These are phyloP conservation scores for Tenebrosternarchus preto DNA, from an alignment of 2,113 vertebrate species.

Conservation along the genomic window DNA sequence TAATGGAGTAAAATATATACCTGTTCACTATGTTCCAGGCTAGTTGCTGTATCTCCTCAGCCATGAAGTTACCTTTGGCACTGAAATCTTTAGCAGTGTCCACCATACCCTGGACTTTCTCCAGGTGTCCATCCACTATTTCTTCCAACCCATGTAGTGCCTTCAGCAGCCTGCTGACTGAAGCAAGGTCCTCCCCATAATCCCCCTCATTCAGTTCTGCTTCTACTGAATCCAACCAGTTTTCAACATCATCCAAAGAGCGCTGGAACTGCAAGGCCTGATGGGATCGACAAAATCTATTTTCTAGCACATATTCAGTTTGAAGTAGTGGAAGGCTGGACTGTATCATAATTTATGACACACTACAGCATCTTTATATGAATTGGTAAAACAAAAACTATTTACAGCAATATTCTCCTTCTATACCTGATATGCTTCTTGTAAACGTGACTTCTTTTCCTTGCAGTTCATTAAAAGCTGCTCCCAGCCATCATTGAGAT, in stretches of 20 bases:
- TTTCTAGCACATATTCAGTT: no score
- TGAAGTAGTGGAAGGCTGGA: no score
- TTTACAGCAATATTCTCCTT: neutral
- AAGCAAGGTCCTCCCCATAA: constrained; percentile 69
- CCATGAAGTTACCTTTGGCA: constrained; percentile 78
- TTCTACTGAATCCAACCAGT: constrained; percentile 78
- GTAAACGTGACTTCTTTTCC: constrained; percentile 76
- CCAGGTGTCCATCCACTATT: constrained; percentile 69
- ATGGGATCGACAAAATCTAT: neutral
- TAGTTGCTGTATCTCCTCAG: constrained; percentile 76
- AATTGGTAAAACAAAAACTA: neutral
- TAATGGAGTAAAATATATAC: constrained; percentile 58
- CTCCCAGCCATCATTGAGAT: constrained; percentile 81
- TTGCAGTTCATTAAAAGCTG: constrained; percentile 77
- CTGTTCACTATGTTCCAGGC: constrained; percentile 76
- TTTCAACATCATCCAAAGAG: constrained; percentile 77
- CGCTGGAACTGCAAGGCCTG: constrained; percentile 82
- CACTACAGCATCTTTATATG: neutral
- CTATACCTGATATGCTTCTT: constrained; percentile 80
- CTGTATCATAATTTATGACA: no score
- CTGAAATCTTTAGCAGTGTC: constrained; percentile 71
- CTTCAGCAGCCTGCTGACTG: constrained; percentile 76
- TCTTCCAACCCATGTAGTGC: constrained; percentile 81
- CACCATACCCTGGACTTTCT: constrained; percentile 74
- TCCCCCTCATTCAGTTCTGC: constrained; percentile 69